These are phyloP conservation scores for Criorhina ranunculi DNA, from an alignment of 2,888 invertebrate species.

Conservation along the genomic window DNA sequence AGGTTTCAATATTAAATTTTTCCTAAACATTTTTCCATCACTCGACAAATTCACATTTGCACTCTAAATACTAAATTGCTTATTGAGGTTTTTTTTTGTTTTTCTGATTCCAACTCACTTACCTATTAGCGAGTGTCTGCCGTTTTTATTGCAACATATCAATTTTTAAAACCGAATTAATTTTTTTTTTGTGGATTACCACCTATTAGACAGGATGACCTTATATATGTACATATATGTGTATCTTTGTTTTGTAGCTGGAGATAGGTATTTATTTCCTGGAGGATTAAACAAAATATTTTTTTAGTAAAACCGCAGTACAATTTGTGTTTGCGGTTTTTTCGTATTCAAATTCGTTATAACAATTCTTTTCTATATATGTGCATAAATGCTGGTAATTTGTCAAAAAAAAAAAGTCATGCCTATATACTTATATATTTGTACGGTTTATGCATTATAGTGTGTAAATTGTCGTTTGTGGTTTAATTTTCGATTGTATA, in stretches of 20 bases:
- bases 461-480: constrained; percentile 82
- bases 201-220: constrained; percentile 57
- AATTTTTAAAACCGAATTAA: constrained; percentile 65
- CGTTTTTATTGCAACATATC: constrained; percentile 73
- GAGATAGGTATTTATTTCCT: not conserved
- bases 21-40: constrained; percentile 6
- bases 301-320: constrained; percentile 56
- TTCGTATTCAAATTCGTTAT: constrained; percentile 60
- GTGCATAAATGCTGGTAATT: constrained; percentile 43
- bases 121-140: constrained; percentile 72
- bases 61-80: constrained; percentile 52
- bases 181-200: constrained; percentile 70
- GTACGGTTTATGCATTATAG: constrained; percentile 47
- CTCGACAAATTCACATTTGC: constrained; percentile 41
- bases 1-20: not conserved
- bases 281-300: constrained; percentile 7
- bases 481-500: constrained; percentile 81
- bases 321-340: constrained; percentile 73
- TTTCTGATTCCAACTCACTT: constrained; percentile 58
- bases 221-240: not conserved
- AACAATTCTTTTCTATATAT: constrained; percentile 36
- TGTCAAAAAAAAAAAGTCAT: constrained; percentile 37
- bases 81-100: constrained; percentile 22
- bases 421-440: constrained; percentile 1
- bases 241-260: constrained; percentile 6